Conservation (phyloP, 2,888 invertebrate species). For the Aphodius sticticus region DNA sequence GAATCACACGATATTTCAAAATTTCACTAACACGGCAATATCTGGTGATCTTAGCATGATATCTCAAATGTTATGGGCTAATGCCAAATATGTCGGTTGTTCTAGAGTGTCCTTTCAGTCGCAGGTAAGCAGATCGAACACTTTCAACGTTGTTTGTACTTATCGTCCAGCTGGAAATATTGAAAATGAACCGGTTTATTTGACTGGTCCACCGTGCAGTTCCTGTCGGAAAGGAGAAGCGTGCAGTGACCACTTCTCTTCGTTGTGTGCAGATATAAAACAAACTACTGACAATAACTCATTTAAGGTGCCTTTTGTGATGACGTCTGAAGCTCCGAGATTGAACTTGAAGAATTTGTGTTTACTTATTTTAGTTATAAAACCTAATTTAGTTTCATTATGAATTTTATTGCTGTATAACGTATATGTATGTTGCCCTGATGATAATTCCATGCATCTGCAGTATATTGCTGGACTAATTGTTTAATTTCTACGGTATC, state of each 20-base stretch:
- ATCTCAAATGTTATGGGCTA: conserved; percentile 36
- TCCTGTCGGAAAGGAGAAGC: conserved; percentile 28
- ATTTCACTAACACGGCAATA: conserved; percentile 21
- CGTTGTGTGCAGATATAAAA: conserved; percentile 30
- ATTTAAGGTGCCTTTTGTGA: conserved; percentile 30
- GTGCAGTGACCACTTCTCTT: conserved; percentile 32
- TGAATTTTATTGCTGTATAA: not conserved
- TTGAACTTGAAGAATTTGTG: not conserved
- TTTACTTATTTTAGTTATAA: not conserved
- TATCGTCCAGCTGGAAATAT: conserved; percentile 36
- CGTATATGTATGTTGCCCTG: too few species aligned
- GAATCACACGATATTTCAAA: conserved; percentile 14
- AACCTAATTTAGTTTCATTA: not conserved
- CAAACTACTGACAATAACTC: conserved; percentile 18
- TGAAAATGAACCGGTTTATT: conserved; percentile 30
- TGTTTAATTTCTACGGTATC: too few species aligned
- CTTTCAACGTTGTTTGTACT: conserved; percentile 34
- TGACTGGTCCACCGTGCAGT: conserved; percentile 33
- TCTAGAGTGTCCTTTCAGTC: conserved; percentile 32
- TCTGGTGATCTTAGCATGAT: conserved; percentile 10
- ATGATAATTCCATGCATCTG: too few species aligned
- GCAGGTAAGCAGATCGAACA: conserved; percentile 21
- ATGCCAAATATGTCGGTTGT: conserved; percentile 36
- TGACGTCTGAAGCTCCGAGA: not conserved
- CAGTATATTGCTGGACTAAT: too few species aligned